Evolutionary conservation across 2,113 vertebrate species (phyloP).

Genomic region (Cochlearius cochlearius): DNA sequence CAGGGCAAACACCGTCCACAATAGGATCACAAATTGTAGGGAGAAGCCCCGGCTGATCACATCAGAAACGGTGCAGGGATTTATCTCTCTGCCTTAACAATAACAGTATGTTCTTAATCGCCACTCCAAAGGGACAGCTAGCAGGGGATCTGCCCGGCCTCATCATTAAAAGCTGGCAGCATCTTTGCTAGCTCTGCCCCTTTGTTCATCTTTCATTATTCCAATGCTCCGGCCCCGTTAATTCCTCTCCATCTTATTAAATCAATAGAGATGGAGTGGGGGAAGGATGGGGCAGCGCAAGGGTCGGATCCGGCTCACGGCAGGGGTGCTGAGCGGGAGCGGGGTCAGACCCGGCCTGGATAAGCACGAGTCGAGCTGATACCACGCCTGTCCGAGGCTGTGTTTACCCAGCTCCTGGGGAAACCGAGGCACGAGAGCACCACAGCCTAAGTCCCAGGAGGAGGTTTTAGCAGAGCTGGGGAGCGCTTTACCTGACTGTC

Average conservation of each 20-base stretch:
- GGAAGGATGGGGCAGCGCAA: not conserved
- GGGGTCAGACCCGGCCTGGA: not conserved
- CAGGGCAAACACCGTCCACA: slow-evolving; percentile 73
- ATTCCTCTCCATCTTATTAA: slow-evolving; percentile 71
- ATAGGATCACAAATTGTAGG: slow-evolving; percentile 83
- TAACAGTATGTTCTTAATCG: slow-evolving; percentile 68
- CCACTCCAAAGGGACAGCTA: slow-evolving; percentile 56
- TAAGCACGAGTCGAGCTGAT: not conserved
- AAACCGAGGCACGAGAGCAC: not conserved
- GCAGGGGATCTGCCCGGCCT: slow-evolving; percentile 63
- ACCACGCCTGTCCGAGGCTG: not conserved
- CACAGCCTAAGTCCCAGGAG: accelerated
- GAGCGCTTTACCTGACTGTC: accelerated
- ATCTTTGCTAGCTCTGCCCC: slow-evolving; percentile 55
- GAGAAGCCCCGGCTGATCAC: slow-evolving; percentile 76
- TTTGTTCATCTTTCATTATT: slow-evolving; percentile 65
- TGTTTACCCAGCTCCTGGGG: not conserved
- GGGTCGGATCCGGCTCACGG: not conserved
- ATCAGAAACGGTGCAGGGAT: slow-evolving; percentile 80
- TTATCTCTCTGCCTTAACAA: slow-evolving; percentile 69
- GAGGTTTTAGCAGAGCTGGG: not conserved
- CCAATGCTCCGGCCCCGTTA: slow-evolving; percentile 25
- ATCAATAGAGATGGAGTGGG: slow-evolving; percentile 43
- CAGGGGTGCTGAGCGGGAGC: not conserved
- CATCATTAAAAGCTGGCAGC: slow-evolving; percentile 68